Percentiles rank a stretch among this genome's conserved stretches.
Evolutionary conservation across 2,113 vertebrate species (phyloP).

Genomic region (Spea multiplicata): DNA sequence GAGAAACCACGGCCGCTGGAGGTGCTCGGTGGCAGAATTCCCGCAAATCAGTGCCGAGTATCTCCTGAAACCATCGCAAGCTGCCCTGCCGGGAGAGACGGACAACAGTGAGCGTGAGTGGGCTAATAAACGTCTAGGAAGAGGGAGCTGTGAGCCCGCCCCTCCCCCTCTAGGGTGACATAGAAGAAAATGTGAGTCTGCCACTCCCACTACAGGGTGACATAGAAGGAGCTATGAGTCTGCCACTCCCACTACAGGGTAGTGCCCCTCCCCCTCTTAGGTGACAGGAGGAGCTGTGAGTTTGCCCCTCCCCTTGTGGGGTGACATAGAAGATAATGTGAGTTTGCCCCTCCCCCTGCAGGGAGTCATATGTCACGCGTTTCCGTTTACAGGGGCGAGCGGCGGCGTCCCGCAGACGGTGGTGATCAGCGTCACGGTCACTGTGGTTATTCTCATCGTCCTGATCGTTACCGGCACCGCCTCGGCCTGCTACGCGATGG

Average conservation of each 20-base stretch:
- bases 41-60: no score
- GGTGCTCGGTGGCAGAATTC: no score
- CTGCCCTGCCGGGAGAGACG: no score
- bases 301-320: not conserved
- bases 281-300: not conserved
- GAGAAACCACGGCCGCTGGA: no score
- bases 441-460: not conserved
- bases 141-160: not conserved
- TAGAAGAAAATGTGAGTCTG: not conserved
- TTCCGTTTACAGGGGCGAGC: no score
- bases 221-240: not conserved
- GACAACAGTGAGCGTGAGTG: no score
- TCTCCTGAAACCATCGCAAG: no score
- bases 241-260: not conserved
- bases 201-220: not conserved
- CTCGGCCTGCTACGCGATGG: not conserved
- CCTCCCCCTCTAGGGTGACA: constrained; percentile 3
- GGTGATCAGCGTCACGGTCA: not conserved
- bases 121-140: no score
- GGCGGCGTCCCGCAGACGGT: no score
- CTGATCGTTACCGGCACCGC: not conserved
- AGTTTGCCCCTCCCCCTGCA: not conserved
- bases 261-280: not conserved
- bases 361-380: not conserved
- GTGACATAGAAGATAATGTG: not conserved